Conservation (phyloP, 2,888 invertebrate genomes). For the Nesidiocoris tenuis region DNA sequence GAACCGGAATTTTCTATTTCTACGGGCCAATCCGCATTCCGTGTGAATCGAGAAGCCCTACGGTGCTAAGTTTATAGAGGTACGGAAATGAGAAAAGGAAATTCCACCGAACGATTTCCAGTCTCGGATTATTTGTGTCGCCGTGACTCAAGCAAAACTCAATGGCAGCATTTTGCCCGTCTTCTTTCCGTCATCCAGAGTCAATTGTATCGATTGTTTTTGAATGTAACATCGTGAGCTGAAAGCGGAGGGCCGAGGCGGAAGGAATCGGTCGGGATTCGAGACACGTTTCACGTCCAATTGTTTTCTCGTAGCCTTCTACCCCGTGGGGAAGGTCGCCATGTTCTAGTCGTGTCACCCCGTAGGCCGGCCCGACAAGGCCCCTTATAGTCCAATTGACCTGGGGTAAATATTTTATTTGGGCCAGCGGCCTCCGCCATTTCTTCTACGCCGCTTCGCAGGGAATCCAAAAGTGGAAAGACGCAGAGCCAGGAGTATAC, state of each 20-base stretch:
- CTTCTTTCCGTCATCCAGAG: neutral
- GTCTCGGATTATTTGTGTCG: too few relatives aligned
- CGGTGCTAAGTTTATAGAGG: too few relatives aligned
- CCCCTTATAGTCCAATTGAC: conserved; percentile 4
- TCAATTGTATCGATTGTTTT: conserved; percentile 5
- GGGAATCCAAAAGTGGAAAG: too few relatives aligned
- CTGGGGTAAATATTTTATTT: conserved; percentile 11
- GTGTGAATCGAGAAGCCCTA: too few relatives aligned
- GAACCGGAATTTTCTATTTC: too few relatives aligned
- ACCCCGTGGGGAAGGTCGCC: neutral
- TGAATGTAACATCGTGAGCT: conserved; percentile 10
- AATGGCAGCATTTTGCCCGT: neutral
- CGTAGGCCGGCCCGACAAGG: neutral
- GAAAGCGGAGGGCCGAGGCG: neutral
- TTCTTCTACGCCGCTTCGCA: too few relatives aligned
- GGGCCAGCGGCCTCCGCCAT: neutral
- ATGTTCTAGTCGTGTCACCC: neutral
- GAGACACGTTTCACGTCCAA: conserved; percentile 4
- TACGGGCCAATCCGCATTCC: too few relatives aligned
- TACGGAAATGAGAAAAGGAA: neutral
- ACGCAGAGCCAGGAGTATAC: too few relatives aligned
- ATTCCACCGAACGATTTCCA: neutral
- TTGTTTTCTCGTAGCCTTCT: conserved; percentile 6
- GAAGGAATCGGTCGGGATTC: neutral
- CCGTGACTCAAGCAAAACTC: neutral